Evolutionary conservation across 1,140 invertebrate species (phyloP).

Genomic region (Brachionus paranguensis): DNA sequence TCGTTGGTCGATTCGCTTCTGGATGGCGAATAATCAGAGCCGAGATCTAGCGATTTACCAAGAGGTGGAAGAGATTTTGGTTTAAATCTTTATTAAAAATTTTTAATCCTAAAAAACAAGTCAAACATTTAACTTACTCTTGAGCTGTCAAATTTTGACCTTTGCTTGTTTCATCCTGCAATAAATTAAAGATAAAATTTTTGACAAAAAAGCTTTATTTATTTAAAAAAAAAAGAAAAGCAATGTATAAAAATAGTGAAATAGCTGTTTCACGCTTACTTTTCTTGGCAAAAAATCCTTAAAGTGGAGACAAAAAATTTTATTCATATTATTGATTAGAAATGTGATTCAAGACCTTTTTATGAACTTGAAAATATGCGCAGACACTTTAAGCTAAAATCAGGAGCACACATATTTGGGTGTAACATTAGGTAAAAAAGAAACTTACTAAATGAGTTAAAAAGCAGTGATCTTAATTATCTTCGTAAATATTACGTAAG

Average conservation of each 20-base stretch:
- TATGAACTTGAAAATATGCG: neutral
- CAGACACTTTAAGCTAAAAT: neutral
- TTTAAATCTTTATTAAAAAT: neutral
- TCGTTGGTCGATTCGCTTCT: neutral
- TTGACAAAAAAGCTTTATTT: neutral
- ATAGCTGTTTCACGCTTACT: neutral
- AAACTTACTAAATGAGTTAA: neutral
- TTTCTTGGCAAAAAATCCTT: neutral
- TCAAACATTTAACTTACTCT: neutral
- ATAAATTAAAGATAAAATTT: neutral
- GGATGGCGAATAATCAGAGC: neutral
- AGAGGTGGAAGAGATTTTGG: conserved; percentile 4
- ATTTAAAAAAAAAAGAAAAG: neutral
- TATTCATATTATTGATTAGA: conserved; percentile 10
- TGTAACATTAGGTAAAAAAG: neutral
- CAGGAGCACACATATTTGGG: neutral
- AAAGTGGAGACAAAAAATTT: neutral
- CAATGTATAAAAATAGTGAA: neutral
- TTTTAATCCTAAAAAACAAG: neutral
- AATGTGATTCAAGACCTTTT: neutral
- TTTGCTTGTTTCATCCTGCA: neutral
- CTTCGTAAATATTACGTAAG: conserved; percentile 6
- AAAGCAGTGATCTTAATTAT: neutral
- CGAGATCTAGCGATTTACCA: neutral
- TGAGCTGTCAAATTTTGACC: neutral